phyloP scores from a whole-genome alignment of 2,113 vertebrate genomes.

The Peromyscus leucopus region DNA sequence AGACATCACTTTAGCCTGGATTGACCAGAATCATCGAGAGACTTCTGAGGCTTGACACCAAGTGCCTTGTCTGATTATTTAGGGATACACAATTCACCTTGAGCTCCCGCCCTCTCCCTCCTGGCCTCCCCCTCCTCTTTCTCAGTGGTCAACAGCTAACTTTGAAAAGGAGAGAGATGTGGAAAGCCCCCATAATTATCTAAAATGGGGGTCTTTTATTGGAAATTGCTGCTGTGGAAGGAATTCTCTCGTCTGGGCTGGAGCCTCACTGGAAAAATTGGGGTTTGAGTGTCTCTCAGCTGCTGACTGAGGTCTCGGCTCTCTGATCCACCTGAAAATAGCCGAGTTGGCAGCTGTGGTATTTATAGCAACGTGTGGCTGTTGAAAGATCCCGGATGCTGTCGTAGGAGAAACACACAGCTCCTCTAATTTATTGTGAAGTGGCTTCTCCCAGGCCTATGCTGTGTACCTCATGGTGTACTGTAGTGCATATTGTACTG shows the following conservation, averaged over 20 bases:
- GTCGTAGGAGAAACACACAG: neutral
- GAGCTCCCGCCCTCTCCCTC: neutral
- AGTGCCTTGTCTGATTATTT: neutral
- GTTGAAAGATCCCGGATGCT: neutral
- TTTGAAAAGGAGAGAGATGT: neutral
- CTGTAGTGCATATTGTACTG: slow-evolving; percentile 60
- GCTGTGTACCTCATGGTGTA: neutral
- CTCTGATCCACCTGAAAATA: neutral
- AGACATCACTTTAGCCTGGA: slow-evolving; percentile 92
- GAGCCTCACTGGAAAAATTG: neutral
- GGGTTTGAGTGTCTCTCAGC: neutral
- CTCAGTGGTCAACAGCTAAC: neutral
- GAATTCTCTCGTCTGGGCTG: neutral
- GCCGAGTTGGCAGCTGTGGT: neutral
- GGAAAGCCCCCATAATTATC: neutral
- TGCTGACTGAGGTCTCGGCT: neutral
- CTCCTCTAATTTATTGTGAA: slow-evolving; percentile 74
- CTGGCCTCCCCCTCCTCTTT: too few relatives aligned
- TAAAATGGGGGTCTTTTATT: neutral
- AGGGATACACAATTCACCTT: neutral
- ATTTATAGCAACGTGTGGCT: slow-evolving; percentile 8
- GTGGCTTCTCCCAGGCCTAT: neutral
- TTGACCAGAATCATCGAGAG: slow-evolving; percentile 84
- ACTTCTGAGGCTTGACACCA: neutral
- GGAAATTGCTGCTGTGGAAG: neutral